phyloP scores from a whole-genome alignment of 2,797 vertebrate genomes.

The Fundulus diaphanus region DNA sequence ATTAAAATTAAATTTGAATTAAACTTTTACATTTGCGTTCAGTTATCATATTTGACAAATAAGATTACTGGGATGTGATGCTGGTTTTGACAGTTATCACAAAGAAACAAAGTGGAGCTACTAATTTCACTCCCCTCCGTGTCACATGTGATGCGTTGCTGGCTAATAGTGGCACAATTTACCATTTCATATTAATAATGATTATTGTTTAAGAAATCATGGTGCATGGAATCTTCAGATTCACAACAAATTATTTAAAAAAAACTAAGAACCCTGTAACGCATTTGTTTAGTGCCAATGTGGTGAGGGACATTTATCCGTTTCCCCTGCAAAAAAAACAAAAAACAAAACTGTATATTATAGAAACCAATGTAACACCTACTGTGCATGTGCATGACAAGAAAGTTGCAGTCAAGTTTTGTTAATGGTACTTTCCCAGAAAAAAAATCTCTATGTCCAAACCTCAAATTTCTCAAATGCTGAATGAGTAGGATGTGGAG shows the following conservation, averaged over 20 bases:
- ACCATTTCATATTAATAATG: neutral
- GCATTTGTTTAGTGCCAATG: neutral
- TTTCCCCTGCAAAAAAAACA: neutral
- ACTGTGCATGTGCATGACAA: neutral
- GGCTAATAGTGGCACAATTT: slow-evolving; percentile 32
- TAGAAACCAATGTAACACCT: neutral
- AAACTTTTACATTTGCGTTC: slow-evolving; percentile 71
- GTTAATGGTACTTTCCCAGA: slow-evolving; percentile 72
- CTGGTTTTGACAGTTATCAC: slow-evolving; percentile 90
- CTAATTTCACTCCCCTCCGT: slow-evolving; percentile 87
- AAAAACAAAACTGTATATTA: neutral
- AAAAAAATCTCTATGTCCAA: slow-evolving; percentile 51
- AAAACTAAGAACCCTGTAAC: neutral
- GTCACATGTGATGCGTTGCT: slow-evolving; percentile 77
- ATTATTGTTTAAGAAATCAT: neutral
- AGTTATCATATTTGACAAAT: slow-evolving; percentile 70
- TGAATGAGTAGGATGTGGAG: slow-evolving; percentile 68
- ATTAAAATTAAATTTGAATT: slow-evolving; percentile 32
- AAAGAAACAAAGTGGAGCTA: slow-evolving; percentile 88
- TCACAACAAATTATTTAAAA: neutral
- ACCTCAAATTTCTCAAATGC: slow-evolving; percentile 60
- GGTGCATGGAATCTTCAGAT: neutral
- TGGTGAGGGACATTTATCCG: neutral
- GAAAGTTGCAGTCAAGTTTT: slow-evolving; percentile 33
- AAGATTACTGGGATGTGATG: slow-evolving; percentile 87